Evolutionary conservation across 2,888 invertebrate genomes (phyloP).

Genomic region (Phortica magna): DNA sequence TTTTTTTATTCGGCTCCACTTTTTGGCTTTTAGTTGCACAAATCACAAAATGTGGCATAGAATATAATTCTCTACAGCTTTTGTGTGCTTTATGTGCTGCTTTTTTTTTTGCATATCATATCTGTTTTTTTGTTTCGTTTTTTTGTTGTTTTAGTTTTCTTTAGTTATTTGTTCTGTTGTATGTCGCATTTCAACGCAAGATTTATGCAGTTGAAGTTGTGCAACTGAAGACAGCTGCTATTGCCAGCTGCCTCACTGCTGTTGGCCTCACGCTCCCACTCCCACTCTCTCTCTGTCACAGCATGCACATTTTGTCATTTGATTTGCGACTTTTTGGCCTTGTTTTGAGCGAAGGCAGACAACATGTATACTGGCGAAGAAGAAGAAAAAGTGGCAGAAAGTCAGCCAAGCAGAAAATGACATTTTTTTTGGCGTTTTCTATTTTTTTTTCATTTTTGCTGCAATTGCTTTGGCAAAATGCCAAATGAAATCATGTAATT

Average conservation of each 20-base stretch:
- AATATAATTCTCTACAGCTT: slow-evolving; percentile 8
- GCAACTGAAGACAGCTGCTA: slow-evolving; percentile 72
- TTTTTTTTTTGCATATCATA: slow-evolving; percentile 9
- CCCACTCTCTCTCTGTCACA: too few relatives aligned
- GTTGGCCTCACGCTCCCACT: not conserved
- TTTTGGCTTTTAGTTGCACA: not conserved
- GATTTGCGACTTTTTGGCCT: not conserved
- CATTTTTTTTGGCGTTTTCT: not conserved
- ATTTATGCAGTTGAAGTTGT: slow-evolving; percentile 62
- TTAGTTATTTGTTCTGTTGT: slow-evolving; percentile 27
- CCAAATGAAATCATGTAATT: slow-evolving; percentile 5
- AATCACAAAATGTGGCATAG: slow-evolving; percentile 24
- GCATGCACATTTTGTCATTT: slow-evolving; percentile 14
- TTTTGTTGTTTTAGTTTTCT: not conserved
- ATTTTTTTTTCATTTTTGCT: not conserved
- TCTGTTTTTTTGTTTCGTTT: slow-evolving; percentile 26
- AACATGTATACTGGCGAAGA: not conserved
- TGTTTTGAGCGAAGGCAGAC: slow-evolving; percentile 12
- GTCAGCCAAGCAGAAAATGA: slow-evolving; percentile 25
- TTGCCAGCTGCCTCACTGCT: slow-evolving; percentile 54
- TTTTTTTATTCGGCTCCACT: not conserved
- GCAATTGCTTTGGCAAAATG: not conserved
- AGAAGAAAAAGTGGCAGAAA: not conserved
- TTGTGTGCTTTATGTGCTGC: not conserved
- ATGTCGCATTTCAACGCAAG: slow-evolving; percentile 68